phyloP scores from a whole-genome alignment of 2,113 vertebrate species.

The Eublepharis macularius region DNA sequence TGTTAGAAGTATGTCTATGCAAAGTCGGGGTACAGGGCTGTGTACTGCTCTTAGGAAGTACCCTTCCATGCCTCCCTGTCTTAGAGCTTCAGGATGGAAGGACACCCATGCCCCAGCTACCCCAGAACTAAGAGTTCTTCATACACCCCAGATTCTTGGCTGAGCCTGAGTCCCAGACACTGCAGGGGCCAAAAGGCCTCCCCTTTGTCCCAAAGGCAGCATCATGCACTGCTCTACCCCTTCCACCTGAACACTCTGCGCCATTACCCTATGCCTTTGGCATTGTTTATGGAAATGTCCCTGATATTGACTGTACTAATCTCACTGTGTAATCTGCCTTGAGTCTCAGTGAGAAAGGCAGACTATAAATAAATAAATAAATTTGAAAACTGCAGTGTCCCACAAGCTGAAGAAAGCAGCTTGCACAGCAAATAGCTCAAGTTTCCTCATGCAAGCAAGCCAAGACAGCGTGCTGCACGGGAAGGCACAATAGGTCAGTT shows the following conservation, averaged over 20 bases:
- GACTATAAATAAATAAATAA: too few relatives aligned
- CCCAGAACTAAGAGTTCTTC: fast-evolving
- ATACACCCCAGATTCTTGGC: background rate
- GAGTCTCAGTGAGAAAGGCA: too few relatives aligned
- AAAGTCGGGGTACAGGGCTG: background rate
- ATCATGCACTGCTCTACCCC: too few relatives aligned
- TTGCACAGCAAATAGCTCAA: background rate
- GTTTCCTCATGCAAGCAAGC: background rate
- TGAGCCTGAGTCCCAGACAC: background rate
- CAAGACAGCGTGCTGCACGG: background rate
- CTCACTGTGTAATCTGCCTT: too few relatives aligned
- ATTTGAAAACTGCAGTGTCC: too few relatives aligned
- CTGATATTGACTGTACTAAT: too few relatives aligned
- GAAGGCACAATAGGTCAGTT: too few relatives aligned
- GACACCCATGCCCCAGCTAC: background rate
- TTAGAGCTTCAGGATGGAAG: background rate
- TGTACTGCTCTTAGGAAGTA: background rate
- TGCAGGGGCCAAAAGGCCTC: background rate
- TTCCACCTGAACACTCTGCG: too few relatives aligned
- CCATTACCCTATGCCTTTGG: background rate
- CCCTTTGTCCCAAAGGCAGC: background rate
- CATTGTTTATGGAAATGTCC: too few relatives aligned
- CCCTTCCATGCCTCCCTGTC: background rate
- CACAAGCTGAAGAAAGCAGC: too few relatives aligned
- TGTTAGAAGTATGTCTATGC: background rate